Evolutionary conservation across 2,113 vertebrate genomes (phyloP).

Genomic region (Phalacrocorax aristotelis): DNA sequence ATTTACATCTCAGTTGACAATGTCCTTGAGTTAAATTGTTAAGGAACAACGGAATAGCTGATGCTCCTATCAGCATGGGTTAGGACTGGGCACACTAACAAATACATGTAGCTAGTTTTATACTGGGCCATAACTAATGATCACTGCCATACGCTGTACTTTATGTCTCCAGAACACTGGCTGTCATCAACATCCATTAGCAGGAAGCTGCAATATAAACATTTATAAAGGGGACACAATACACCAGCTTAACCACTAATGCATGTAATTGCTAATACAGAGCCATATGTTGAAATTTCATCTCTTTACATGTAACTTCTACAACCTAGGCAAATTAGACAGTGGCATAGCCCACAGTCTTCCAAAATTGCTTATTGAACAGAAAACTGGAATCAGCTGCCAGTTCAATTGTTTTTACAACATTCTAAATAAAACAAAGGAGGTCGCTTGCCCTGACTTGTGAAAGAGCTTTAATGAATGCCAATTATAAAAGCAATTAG

Average conservation of each 20-base stretch:
- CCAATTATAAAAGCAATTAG: constrained; percentile 2
- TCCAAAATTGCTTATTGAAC: neutral
- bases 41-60: neutral
- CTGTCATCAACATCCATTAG: neutral
- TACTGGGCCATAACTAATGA: neutral
- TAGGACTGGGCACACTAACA: neutral
- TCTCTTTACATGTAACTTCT: neutral
- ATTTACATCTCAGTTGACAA: neutral
- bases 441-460: neutral
- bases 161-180: neutral
- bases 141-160: neutral
- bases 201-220: neutral
- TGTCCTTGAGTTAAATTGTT: neutral
- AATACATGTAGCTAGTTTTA: neutral
- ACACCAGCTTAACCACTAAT: neutral
- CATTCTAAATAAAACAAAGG: neutral
- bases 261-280: neutral
- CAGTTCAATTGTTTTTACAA: neutral
- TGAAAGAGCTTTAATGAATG: neutral
- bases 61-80: neutral
- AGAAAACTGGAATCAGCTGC: neutral
- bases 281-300: constrained; percentile 4
- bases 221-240: constrained; percentile 17
- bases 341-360: neutral
- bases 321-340: neutral